Base-by-base conservation (phyloP, 1,140 invertebrate genomes). In the Heliconius hermathena region DNA sequence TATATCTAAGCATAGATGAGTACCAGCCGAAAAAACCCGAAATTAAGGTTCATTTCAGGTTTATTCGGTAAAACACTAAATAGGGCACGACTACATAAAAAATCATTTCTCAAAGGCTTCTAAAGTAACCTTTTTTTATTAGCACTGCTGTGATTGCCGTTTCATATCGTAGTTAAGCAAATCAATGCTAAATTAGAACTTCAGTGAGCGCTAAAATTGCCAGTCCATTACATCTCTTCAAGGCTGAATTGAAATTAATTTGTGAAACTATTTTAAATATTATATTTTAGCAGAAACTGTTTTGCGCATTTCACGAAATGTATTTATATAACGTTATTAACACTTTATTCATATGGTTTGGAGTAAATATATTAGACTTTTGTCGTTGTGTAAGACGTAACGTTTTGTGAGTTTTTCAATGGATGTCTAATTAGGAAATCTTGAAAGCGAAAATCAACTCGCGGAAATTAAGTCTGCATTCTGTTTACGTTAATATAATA, bases 221-320 rank as follows among this genome's bases (percentile, higher is more conserved):
- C 72, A 57, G 71, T 81, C 76, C 75, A 81, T 81, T 81, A 81
- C 33, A 76, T 73, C 46, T 29, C 33, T 81, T 81, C 49, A 81
- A 38, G 79, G 29, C 70, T 77, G 71, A 77, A 81, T 74, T 74
- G 54, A 77, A 77, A 77, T 81, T 77, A 77, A 81, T 81, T 81
- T 73, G 76, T 41, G 75, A 74, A 36, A 80, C 78, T 73, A 80
- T 76, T 54, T 76, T 18, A 73, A 72, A 72, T 41, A 72, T 72
- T 72, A 72, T 22, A 16, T 72, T 36, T 72, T 20, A 41, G 36
- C n/a, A 41, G 71, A 41, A 72, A 41, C 71, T 72, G 71, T 11
- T 33, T 38, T 5, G 54, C 26, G 22, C 0, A 66, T 66, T 66
- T 66, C 26, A 66, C 22, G 0, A 66, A 66, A 29, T 66, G n/a